Base-by-base conservation (phyloP, 2,797 vertebrate species). In the Danio albolineatus region DNA sequence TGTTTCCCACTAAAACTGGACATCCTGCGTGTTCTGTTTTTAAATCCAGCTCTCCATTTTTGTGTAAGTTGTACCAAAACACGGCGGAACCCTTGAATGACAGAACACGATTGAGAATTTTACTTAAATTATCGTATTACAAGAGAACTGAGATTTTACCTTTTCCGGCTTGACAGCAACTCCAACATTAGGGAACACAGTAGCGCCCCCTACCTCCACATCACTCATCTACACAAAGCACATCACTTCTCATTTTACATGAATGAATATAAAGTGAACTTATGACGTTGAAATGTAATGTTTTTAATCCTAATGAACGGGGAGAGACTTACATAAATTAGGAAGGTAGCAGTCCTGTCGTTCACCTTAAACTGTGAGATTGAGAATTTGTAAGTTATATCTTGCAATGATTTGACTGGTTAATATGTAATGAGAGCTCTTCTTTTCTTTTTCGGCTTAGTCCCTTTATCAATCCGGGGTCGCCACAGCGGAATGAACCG, bases 131-230 rank as follows among this genome's bases (percentile, higher is more conserved):
- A 28, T 28, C 28, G 28, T 28, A 28, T 28, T 28, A 28, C 1
- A n/a, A 28, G 28, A 28, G 3, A 28, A 28, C 28, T 28, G 3
- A 28, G 28, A 3, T 28, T 28, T 28, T 61, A 95, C 95, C 93
- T 95, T 95, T 83, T 91, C 91, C 4, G 95, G 95, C 87, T 92
- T 91, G 82, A 96, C 87, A 10, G 94, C 90, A 89, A 94, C 93
- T n/a, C 95, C 95, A 86, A 95, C 90, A 54, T 93, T 87, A 74
- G 95, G 93, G 80, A 96, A 96, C 75, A 95, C 95, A 0, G 95
- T 96, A 28, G 95, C 94, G 80, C 95, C 95, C 81, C 95, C 95
- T 84, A 93, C 90, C 89, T 94, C 90, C 19, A 96, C 95, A 84
- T 95, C 95, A 12, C 92, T 95, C 95, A 96, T 95, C 95, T 96